phyloP scores from a whole-genome alignment of 2,113 vertebrate species.

The Bujurquina vittata region DNA sequence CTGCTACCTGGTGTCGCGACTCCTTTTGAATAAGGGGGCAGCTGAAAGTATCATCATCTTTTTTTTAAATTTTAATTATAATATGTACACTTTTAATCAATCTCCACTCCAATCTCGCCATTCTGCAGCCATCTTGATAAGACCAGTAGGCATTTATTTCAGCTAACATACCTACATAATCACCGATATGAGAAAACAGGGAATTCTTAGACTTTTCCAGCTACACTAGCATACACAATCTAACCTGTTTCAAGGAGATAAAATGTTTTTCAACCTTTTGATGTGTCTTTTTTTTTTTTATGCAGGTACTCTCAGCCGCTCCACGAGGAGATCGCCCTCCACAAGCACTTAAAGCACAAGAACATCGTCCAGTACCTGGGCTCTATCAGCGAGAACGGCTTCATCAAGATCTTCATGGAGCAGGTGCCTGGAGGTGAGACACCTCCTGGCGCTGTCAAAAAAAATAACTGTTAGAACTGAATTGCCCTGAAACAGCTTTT shows the following conservation, averaged over 20 bases:
- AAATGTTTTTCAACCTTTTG: not conserved
- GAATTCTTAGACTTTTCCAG: no score
- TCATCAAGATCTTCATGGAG: slow-evolving; percentile 99
- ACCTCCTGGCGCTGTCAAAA: not conserved
- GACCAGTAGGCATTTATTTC: no score
- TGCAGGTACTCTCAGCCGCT: slow-evolving; percentile 95
- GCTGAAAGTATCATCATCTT: no score
- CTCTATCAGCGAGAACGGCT: slow-evolving; percentile 95
- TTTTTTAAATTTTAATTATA: no score
- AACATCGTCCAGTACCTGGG: slow-evolving; percentile 99
- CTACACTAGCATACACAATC: not conserved
- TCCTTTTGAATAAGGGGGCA: no score
- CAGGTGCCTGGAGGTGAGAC: slow-evolving; percentile 96
- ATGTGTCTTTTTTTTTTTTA: not conserved
- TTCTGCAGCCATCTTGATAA: no score
- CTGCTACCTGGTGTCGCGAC: not conserved
- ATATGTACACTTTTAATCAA: no score
- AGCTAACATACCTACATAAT: not conserved
- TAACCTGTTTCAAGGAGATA: not conserved
- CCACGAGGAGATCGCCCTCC: slow-evolving; percentile 97
- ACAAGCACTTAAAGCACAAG: slow-evolving; percentile 98
- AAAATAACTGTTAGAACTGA: not conserved
- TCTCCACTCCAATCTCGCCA: no score
- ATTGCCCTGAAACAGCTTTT: not conserved
- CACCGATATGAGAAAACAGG: not conserved